phyloP scores from a whole-genome alignment of 2,888 invertebrate genomes.

The Folsomia manolachei region DNA sequence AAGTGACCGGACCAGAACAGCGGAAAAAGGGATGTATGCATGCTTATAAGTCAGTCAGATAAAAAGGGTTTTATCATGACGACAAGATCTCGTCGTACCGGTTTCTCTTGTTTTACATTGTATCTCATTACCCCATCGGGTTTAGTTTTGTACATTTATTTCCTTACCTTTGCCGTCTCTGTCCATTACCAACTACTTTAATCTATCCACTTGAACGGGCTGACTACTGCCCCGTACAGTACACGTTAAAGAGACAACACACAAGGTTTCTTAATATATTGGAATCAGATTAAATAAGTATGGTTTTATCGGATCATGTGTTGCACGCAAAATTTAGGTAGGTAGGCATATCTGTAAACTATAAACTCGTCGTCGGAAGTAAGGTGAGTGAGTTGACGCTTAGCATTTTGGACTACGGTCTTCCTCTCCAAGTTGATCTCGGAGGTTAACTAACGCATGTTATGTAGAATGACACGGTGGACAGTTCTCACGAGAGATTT shows the following conservation, averaged over 20 bases:
- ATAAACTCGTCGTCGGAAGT: too few species aligned
- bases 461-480: background rate
- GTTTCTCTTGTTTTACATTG: slow-evolving; percentile 48
- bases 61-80: slow-evolving; percentile 43
- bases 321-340: background rate
- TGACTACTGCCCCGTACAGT: too few species aligned
- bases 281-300: background rate
- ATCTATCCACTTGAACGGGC: too few species aligned
- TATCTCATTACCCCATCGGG: slow-evolving; percentile 41
- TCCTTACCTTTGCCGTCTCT: too few species aligned
- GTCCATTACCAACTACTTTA: too few species aligned
- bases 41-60: background rate
- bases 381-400: too few species aligned
- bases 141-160: slow-evolving; percentile 10
- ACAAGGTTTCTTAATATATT: background rate
- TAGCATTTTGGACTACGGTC: too few species aligned
- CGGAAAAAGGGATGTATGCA: background rate
- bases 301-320: background rate
- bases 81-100: slow-evolving; percentile 50
- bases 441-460: too few species aligned
- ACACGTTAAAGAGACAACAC: too few species aligned
- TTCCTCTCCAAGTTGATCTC: too few species aligned
- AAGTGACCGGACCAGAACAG: background rate
- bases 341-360: background rate
- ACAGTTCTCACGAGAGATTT: background rate